Conservation (phyloP, 2,113 vertebrate genomes). For the Phaetusa simplex region DNA sequence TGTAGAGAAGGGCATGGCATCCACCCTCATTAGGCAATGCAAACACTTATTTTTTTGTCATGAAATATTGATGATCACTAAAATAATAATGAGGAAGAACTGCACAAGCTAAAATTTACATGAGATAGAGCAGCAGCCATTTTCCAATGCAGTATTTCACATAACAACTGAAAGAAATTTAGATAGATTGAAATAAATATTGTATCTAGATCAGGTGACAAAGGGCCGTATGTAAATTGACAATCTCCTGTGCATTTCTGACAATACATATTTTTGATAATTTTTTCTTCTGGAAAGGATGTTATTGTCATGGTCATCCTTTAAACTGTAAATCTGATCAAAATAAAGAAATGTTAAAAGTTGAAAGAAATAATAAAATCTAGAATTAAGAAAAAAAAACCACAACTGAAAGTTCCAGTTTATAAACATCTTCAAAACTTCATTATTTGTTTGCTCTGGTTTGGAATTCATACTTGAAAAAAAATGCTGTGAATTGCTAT, state of each 20-base stretch:
- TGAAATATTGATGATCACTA: conserved; percentile 46
- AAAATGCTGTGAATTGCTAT: neutral
- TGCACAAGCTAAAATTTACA: conserved; percentile 26
- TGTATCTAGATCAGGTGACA: neutral
- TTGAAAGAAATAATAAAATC: neutral
- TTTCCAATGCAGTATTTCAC: neutral
- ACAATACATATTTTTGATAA: neutral
- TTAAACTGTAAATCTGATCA: neutral
- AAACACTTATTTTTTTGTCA: conserved; percentile 1
- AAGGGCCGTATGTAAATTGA: neutral
- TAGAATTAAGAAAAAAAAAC: too few relatives aligned
- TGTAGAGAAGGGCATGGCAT: neutral
- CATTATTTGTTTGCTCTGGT: neutral
- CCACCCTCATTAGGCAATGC: neutral
- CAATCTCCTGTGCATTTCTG: neutral
- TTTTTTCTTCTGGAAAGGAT: neutral
- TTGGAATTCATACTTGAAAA: neutral
- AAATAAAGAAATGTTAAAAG: neutral
- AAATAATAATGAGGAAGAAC: conserved; percentile 44
- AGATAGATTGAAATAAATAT: neutral
- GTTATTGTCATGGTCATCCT: neutral
- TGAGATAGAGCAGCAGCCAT: neutral
- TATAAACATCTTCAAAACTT: neutral
- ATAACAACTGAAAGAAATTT: neutral
- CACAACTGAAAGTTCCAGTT: neutral